These are phyloP conservation scores for Calephelis perditalis DNA, from an alignment of 2,888 invertebrate species.

Conservation along the genomic window DNA sequence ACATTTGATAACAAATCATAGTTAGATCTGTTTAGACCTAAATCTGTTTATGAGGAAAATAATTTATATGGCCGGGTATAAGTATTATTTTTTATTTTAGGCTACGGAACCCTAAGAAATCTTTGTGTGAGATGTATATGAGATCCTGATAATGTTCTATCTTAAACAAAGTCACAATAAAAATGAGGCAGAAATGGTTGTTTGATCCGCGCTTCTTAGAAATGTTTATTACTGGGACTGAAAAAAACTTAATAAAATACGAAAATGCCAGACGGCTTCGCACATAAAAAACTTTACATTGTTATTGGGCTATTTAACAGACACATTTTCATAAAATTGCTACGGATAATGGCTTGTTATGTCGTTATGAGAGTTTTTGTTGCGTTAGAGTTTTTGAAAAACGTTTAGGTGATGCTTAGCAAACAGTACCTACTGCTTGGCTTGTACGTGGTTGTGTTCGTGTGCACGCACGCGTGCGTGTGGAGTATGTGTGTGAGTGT, in stretches of 20 bases:
- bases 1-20: no score
- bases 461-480: no score
- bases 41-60: no score
- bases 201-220: conserved; percentile 10
- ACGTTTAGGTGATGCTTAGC: no score
- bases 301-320: conserved; percentile 11
- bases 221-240: conserved; percentile 8
- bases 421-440: no score
- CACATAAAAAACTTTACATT: conserved; percentile 27
- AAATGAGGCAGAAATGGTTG: conserved; percentile 1
- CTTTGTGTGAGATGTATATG: background rate
- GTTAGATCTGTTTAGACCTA: no score
- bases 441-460: no score
- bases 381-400: no score
- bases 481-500: no score
- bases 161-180: conserved; percentile 10
- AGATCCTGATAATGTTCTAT: conserved; percentile 2
- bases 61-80: no score
- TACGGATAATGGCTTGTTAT: conserved; percentile 2
- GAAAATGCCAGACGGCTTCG: conserved; percentile 22
- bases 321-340: conserved; percentile 11
- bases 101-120: no score
- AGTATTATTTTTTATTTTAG: no score
- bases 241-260: conserved; percentile 20
- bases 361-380: background rate